Evolutionary conservation across 1,140 invertebrate species (phyloP).

Genomic region (Drepana arcuata): DNA sequence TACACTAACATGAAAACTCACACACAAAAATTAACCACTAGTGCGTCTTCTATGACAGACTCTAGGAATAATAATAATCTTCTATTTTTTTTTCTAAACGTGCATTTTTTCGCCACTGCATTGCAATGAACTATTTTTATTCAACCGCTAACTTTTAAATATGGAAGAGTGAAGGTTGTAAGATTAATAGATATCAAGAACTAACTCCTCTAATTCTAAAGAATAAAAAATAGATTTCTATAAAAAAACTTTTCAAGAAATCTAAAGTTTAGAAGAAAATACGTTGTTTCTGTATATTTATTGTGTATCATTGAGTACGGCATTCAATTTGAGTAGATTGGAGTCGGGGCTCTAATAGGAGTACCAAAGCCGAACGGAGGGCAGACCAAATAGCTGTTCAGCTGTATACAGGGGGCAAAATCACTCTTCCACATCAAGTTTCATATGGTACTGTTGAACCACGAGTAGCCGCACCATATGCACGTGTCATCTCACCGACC

Average conservation of each 20-base stretch:
- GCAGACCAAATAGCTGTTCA: too few species aligned
- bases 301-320: slow-evolving; percentile 30
- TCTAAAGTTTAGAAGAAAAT: slow-evolving; percentile 6
- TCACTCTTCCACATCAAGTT: slow-evolving; percentile 68
- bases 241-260: slow-evolving; percentile 16
- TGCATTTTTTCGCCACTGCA: slow-evolving; percentile 49
- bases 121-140: slow-evolving; percentile 26
- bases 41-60: slow-evolving; percentile 32
- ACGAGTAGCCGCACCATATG: slow-evolving; percentile 52
- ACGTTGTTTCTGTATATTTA: slow-evolving; percentile 23
- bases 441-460: slow-evolving; percentile 50
- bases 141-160: slow-evolving; percentile 46
- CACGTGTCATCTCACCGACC: slow-evolving; percentile 12
- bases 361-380: too few species aligned
- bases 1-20: slow-evolving; percentile 45
- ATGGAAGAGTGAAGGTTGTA: slow-evolving; percentile 68
- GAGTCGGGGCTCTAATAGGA: too few species aligned
- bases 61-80: slow-evolving; percentile 33
- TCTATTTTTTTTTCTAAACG: slow-evolving; percentile 48
- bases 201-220: slow-evolving; percentile 40
- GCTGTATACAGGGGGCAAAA: slow-evolving; percentile 24
- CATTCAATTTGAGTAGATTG: too few species aligned
- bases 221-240: slow-evolving; percentile 26
- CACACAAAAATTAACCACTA: slow-evolving; percentile 46
- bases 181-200: slow-evolving; percentile 29